Base-by-base conservation (phyloP, 2,797 vertebrate genomes). In the Spondyliosoma cantharus region DNA sequence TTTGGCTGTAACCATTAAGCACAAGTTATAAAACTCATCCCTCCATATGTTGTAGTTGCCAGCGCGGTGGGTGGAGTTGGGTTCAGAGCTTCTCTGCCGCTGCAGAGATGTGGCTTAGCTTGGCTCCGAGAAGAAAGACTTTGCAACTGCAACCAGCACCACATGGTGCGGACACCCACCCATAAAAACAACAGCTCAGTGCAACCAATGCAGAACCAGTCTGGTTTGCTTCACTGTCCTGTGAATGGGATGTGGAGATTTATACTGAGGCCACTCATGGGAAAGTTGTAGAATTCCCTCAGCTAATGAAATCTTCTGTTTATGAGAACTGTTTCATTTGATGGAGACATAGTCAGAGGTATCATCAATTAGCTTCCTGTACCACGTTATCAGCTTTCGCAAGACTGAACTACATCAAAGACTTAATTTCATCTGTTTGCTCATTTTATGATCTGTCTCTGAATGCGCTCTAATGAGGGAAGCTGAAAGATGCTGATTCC, bases 51-150 rank as follows among this genome's bases (percentile, higher is more conserved):
- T 71, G 64, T 7, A 63, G 82, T 5, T 83, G 80, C 81, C 85
- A 85, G 66, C 24, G 22, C 42, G 32, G 73, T 79, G 85, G 86
- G 76, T 87, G 84, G 83, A 87, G 81, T 1, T 45, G 66, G 67
- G 57, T 74, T 32, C 42, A 14, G 60, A 70, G 71, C 27, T 54
- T 15, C 63, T 81, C 54, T 46, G 56, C 71, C 61, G 71, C 81
- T 66, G 50, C 84, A 74, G 81, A 77, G 82, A 74, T 19, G 72
- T 62, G 90, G 84, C 68, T 87, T 81, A 29, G 71, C 77, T 87
- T 89, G 87, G 88, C 92, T 81, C 22, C 0, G 19, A 76, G 65
- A 90, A 83, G 46, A 93, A 87, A 89, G 82, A 24, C 53, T 83
- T 77, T 59, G 82, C 82, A 82, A n/a, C n/a, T n/a, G n/a, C 74